Conservation (phyloP, 2,113 vertebrate species). For the Epinephelus lanceolatus region DNA sequence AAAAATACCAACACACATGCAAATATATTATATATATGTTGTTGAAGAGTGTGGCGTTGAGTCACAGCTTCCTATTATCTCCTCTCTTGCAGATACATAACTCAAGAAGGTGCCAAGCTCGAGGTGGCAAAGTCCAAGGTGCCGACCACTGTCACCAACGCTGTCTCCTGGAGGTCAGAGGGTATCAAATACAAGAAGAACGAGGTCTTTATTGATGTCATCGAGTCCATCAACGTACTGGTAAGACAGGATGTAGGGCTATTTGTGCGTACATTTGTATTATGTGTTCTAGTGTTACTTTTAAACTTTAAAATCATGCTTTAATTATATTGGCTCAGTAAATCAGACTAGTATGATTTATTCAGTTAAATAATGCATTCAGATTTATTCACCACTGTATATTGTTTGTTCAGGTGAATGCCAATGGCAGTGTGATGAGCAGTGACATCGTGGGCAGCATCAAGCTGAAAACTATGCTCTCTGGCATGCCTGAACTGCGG, state of each 20-base stretch:
- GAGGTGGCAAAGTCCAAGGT: conserved; percentile 90
- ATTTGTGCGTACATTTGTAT: not conserved
- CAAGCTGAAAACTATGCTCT: conserved; percentile 93
- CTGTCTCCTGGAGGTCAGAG: conserved; percentile 96
- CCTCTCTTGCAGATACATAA: conserved; percentile 89
- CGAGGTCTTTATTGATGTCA: conserved; percentile 96
- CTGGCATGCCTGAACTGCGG: conserved; percentile 94
- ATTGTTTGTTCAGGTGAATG: conserved; percentile 86
- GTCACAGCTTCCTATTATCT: not conserved
- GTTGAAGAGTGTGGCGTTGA: not conserved
- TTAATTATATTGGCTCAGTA: not conserved
- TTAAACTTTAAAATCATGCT: not conserved
- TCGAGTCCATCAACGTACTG: conserved; percentile 94
- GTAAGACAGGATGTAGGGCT: conserved; percentile 76
- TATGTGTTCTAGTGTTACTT: not conserved
- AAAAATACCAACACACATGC: not conserved
- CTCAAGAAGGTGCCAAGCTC: conserved; percentile 92
- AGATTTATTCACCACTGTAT: not conserved
- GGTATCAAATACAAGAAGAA: conserved; percentile 97
- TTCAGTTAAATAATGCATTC: not conserved
- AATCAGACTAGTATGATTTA: not conserved
- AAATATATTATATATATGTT: not conserved
- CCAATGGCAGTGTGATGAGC: conserved; percentile 91
- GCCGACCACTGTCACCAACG: conserved; percentile 94
- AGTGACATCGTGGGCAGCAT: conserved; percentile 94